phyloP scores from a whole-genome alignment of 2,797 vertebrate species.

The Miichthys miiuy region DNA sequence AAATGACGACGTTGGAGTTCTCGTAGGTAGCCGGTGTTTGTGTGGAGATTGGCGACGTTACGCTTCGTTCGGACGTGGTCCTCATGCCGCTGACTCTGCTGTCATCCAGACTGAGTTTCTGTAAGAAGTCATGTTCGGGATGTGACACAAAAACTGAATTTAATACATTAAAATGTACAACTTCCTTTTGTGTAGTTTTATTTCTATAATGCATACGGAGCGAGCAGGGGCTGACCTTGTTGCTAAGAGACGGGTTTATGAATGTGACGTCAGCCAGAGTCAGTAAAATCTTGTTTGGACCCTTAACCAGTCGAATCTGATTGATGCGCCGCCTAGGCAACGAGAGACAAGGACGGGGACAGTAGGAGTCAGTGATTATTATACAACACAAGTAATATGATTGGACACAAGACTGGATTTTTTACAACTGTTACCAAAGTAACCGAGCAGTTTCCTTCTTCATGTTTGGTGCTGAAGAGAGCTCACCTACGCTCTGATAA shows the following conservation, averaged over 20 bases:
- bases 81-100: constrained; percentile 74
- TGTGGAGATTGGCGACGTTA: constrained; percentile 64
- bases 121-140: neutral
- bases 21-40: constrained; percentile 84
- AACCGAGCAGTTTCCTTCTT: no score
- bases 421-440: no score
- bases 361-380: neutral
- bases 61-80: constrained; percentile 70
- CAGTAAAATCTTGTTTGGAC: constrained; percentile 85
- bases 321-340: constrained; percentile 78
- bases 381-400: no score
- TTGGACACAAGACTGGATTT: no score
- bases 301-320: constrained; percentile 78
- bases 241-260: constrained; percentile 86
- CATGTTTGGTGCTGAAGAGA: no score
- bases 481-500: no score
- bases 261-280: constrained; percentile 86
- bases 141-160: neutral
- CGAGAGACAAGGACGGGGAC: neutral
- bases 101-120: constrained; percentile 85
- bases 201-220: neutral
- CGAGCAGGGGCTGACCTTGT: constrained; percentile 76
- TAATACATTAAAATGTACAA: no score
- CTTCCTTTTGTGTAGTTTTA: neutral
- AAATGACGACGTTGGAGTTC: constrained; percentile 87